Percentiles rank a stretch among this genome's conserved stretches.
These are phyloP conservation scores for Apostichopus californicus DNA, from an alignment of 35 echinoderm and acorn worm genomes.

Conservation along the genomic window DNA sequence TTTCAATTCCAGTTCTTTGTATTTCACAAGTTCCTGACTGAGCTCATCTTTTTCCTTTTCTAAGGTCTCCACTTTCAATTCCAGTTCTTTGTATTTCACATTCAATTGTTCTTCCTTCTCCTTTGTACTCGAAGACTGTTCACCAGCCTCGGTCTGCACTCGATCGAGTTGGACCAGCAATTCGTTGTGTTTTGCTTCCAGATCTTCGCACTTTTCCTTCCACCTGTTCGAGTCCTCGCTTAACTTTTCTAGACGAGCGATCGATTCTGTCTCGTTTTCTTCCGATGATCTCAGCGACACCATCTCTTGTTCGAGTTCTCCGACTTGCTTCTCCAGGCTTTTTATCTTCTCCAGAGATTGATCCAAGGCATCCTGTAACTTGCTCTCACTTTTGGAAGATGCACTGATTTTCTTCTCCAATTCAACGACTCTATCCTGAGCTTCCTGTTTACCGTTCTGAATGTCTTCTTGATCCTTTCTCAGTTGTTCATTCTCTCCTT, in stretches of 20 bases:
- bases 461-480: neutral
- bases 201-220: neutral
- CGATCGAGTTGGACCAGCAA: slow-evolving; percentile 12
- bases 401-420: neutral
- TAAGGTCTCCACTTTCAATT: slow-evolving; percentile 34
- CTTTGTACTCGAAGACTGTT: neutral
- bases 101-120: slow-evolving; percentile 11
- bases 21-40: slow-evolving; percentile 14
- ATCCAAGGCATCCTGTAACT: neutral
- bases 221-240: neutral
- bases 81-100: slow-evolving; percentile 12
- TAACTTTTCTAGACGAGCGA: neutral
- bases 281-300: neutral
- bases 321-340: neutral
- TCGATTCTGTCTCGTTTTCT: neutral
- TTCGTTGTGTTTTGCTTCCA: slow-evolving; percentile 13
- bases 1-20: slow-evolving; percentile 20
- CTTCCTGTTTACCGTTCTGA: neutral
- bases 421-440: neutral
- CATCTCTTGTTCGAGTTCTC: neutral
- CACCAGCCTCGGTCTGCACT: neutral
- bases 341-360: slow-evolving; percentile 3
- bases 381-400: neutral
- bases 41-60: slow-evolving; percentile 65
- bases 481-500: slow-evolving; percentile 11